Percentiles rank a stretch among this genome's conserved stretches.
Evolutionary conservation across 2,888 invertebrate genomes (phyloP).

Genomic region (Phragmatobia fuliginosa): DNA sequence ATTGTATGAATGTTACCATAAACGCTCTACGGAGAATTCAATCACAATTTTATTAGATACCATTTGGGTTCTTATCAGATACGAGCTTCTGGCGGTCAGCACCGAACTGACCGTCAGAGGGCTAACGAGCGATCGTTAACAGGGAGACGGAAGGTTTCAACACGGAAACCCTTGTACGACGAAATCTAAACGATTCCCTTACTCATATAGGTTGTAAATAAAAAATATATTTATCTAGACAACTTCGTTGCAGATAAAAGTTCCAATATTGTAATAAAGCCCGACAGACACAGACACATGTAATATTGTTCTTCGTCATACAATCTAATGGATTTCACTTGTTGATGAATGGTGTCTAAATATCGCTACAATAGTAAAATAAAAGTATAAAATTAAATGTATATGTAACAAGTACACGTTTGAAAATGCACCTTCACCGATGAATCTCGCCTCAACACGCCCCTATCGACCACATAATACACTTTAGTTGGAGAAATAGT

Average conservation of each 20-base stretch:
- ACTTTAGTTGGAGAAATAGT: slow-evolving; percentile 42
- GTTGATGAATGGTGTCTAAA: not conserved
- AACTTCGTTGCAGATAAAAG: slow-evolving; percentile 22
- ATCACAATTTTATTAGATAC: slow-evolving; percentile 30
- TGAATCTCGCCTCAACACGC: slow-evolving; percentile 53
- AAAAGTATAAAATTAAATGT: slow-evolving; percentile 41
- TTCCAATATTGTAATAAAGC: not conserved
- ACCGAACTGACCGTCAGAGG: not conserved
- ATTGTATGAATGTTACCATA: slow-evolving; percentile 46
- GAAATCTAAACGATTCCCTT: slow-evolving; percentile 31
- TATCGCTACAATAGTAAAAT: slow-evolving; percentile 22
- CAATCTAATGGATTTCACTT: not conserved
- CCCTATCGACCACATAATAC: slow-evolving; percentile 46
- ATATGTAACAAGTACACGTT: slow-evolving; percentile 46
- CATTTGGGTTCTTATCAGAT: slow-evolving; percentile 8
- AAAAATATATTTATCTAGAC: slow-evolving; percentile 14
- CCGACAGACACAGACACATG: slow-evolving; percentile 18
- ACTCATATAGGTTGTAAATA: slow-evolving; percentile 44
- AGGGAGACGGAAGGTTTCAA: slow-evolving; percentile 7
- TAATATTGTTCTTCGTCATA: slow-evolving; percentile 16
- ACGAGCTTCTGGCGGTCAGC: not conserved
- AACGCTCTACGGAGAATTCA: slow-evolving; percentile 43
- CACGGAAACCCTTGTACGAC: slow-evolving; percentile 20
- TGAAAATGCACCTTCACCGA: slow-evolving; percentile 82
- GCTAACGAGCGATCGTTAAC: slow-evolving; percentile 23